Evolutionary conservation across 2,113 vertebrate species (phyloP).

Genomic region (Tychaedon coryphoeus): DNA sequence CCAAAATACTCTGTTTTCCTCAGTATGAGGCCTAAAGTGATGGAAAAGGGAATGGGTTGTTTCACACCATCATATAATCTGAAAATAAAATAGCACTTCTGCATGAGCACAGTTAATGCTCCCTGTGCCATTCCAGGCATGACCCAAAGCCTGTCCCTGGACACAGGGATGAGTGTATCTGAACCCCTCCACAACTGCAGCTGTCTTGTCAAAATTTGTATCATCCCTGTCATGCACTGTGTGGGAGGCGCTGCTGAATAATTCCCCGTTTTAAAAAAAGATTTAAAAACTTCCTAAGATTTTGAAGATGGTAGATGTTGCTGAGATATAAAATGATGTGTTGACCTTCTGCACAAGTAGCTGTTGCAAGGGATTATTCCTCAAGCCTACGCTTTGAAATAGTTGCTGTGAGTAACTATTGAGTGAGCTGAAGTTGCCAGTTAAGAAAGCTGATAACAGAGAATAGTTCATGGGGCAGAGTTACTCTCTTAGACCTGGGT

Average conservation of each 20-base stretch:
- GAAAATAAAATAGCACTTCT: neutral
- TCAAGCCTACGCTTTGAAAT: neutral
- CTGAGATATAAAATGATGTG: neutral
- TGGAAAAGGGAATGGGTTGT: neutral
- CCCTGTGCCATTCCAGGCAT: neutral
- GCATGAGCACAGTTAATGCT: neutral
- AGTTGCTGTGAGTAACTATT: neutral
- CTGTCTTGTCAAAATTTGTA: neutral
- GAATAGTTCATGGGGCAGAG: neutral
- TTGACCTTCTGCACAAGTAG: neutral
- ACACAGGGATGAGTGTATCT: neutral
- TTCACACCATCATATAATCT: rapidly evolving
- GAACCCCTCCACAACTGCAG: neutral
- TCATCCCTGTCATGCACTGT: neutral
- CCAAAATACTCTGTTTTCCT: neutral
- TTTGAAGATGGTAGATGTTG: neutral
- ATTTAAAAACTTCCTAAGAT: neutral
- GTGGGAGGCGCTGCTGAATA: neutral
- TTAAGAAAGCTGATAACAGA: neutral
- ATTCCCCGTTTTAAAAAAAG: neutral
- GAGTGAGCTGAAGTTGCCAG: neutral
- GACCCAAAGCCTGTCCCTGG: neutral
- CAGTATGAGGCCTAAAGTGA: neutral
- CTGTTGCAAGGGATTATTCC: neutral
- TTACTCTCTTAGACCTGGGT: neutral